These are phyloP conservation scores for Pogonophryne albipinna DNA, from an alignment of 2,797 vertebrate genomes.

Conservation along the genomic window DNA sequence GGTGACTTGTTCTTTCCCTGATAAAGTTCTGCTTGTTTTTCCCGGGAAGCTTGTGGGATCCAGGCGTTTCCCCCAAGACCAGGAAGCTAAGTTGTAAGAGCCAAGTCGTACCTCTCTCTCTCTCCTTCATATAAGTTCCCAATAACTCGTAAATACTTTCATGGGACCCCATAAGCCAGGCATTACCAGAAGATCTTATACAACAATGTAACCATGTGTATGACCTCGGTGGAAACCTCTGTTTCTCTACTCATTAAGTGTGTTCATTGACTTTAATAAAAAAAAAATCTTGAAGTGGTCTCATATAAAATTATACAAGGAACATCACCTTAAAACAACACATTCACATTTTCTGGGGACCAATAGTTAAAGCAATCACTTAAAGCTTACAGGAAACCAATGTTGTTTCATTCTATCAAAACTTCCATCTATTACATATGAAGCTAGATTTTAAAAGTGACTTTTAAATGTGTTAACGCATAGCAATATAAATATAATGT, in stretches of 20 bases:
- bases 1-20: constrained; percentile 77
- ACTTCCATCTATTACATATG: neutral
- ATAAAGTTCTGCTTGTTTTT: constrained; percentile 80
- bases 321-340: constrained; percentile 9
- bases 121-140: constrained; percentile 64
- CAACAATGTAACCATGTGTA: constrained; percentile 52
- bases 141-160: constrained; percentile 80
- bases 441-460: constrained; percentile 10
- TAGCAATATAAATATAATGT: neutral
- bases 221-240: constrained; percentile 27
- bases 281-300: neutral
- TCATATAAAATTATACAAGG: constrained; percentile 2
- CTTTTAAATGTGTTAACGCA: no score
- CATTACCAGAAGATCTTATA: constrained; percentile 64
- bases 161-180: constrained; percentile 68
- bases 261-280: neutral
- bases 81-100: constrained; percentile 63
- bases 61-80: constrained; percentile 3
- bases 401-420: constrained; percentile 12
- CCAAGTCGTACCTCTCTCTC: constrained; percentile 64
- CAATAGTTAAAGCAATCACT: neutral
- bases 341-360: neutral
- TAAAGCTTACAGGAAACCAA: neutral
- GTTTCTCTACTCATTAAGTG: constrained; percentile 26
- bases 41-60: constrained; percentile 70